Percentiles rank a stretch among this genome's conserved stretches.
These are phyloP conservation scores for Dendrolimus kikuchii DNA, from an alignment of 1,140 invertebrate genomes.

Conservation along the genomic window DNA sequence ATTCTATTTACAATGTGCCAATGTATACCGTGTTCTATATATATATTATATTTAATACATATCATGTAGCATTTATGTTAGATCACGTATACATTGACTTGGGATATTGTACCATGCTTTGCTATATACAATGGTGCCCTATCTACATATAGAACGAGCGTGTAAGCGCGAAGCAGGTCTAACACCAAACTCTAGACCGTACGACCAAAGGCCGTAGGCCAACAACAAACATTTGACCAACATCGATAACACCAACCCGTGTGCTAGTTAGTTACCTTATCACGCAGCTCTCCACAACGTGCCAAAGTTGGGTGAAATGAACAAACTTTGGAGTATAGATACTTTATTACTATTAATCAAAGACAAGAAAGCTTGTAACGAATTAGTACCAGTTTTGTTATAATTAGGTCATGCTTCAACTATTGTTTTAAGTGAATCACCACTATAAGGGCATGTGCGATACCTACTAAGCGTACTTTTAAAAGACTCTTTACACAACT, in stretches of 20 bases:
- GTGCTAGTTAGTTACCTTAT: conserved; percentile 55
- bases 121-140: not conserved
- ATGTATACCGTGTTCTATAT: too few species aligned
- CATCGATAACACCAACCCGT: conserved; percentile 32
- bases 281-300: conserved; percentile 54
- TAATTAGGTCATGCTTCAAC: conserved; percentile 2
- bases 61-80: not conserved
- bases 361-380: conserved; percentile 55
- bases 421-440: conserved; percentile 28
- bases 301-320: conserved; percentile 61
- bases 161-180: conserved; percentile 39
- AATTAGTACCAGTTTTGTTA: conserved; percentile 32
- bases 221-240: conserved; percentile 42
- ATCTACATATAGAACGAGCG: conserved; percentile 17
- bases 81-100: conserved; percentile 5
- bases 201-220: conserved; percentile 35
- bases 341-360: conserved; percentile 68
- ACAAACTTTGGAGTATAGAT: conserved; percentile 70
- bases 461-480: conserved; percentile 52
- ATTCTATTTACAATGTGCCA: too few species aligned
- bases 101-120: conserved; percentile 2
- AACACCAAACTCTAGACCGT: conserved; percentile 46
- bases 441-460: conserved; percentile 33
- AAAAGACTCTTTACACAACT: conserved; percentile 10
- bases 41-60: too few species aligned